Evolutionary conservation across 2,797 vertebrate species (phyloP).

Genomic region (Capromys pilorides): DNA sequence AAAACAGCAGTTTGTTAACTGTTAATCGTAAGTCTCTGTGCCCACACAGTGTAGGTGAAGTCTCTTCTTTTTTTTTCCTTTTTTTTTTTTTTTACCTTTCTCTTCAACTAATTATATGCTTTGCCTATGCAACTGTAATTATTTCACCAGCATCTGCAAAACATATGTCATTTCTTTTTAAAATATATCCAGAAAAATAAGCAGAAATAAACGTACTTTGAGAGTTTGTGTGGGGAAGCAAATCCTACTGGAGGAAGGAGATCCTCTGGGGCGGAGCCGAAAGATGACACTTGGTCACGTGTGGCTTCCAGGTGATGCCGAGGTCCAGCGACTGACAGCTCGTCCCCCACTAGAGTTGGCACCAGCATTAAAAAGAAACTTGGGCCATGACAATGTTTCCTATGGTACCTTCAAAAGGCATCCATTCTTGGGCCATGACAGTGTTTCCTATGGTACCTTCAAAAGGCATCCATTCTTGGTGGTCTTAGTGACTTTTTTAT

Average conservation of each 20-base stretch:
- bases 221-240: conserved; percentile 55
- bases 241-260: not conserved
- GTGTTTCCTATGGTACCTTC: conserved; percentile 26
- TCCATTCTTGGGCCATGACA: not conserved
- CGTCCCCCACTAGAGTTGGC: not conserved
- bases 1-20: conserved; percentile 17
- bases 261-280: not conserved
- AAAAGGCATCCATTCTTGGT: not conserved
- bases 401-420: conserved; percentile 33
- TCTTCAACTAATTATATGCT: conserved; percentile 73
- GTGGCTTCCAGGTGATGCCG: not conserved
- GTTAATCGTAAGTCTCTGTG: conserved; percentile 49
- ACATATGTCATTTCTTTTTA: conserved; percentile 67
- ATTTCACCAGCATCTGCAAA: conserved; percentile 74
- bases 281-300: not conserved
- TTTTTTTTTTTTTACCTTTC: conserved; percentile 43
- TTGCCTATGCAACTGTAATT: conserved; percentile 71
- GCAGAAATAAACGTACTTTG: conserved; percentile 70
- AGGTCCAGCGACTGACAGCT: not conserved
- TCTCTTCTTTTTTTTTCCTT: conserved; percentile 74
- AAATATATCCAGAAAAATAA: conserved; percentile 71
- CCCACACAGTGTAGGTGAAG: conserved; percentile 67
- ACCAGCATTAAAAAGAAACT: not conserved
- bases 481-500: conserved; percentile 57
- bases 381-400: not conserved